Conservation (phyloP, 2,113 vertebrate genomes). For the Dasyornis broadbenti region DNA sequence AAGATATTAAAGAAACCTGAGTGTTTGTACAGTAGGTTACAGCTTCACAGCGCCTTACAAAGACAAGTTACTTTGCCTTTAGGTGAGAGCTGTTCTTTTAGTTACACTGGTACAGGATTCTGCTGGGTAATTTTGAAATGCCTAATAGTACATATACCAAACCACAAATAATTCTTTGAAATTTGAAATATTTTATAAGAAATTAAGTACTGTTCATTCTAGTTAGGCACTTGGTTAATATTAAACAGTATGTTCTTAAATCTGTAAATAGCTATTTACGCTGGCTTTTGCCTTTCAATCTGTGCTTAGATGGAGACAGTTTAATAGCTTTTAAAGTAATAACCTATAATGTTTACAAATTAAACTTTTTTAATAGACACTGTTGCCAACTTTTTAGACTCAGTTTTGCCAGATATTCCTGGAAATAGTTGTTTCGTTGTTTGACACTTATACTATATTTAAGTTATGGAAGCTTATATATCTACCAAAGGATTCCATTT, state of each 20-base stretch:
- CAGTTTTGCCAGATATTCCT: constrained; percentile 42
- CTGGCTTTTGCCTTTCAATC: constrained; percentile 60
- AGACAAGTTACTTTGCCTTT: constrained; percentile 38
- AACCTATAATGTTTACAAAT: constrained; percentile 67
- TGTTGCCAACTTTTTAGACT: constrained; percentile 60
- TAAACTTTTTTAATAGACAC: constrained; percentile 47
- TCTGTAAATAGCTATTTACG: constrained; percentile 66
- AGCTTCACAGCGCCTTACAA: constrained; percentile 29
- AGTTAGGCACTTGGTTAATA: constrained; percentile 48
- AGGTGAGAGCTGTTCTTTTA: constrained; percentile 36
- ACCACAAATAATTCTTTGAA: constrained; percentile 49
- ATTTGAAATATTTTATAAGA: constrained; percentile 64
- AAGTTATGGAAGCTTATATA: constrained; percentile 58
- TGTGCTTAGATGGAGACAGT: constrained; percentile 50
- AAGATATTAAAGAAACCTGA: neutral
- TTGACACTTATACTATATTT: constrained; percentile 65
- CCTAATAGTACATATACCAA: constrained; percentile 60
- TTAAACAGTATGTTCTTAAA: constrained; percentile 53
- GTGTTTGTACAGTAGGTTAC: neutral
- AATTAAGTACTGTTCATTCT: constrained; percentile 41
- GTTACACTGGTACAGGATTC: neutral
- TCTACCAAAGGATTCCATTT: constrained; percentile 75
- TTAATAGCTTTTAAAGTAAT: constrained; percentile 67
- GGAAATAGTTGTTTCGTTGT: constrained; percentile 48
- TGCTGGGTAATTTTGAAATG: constrained; percentile 50